These are phyloP conservation scores for Crotophaga sulcirostris DNA, from an alignment of 2,113 vertebrate genomes.

Conservation along the genomic window DNA sequence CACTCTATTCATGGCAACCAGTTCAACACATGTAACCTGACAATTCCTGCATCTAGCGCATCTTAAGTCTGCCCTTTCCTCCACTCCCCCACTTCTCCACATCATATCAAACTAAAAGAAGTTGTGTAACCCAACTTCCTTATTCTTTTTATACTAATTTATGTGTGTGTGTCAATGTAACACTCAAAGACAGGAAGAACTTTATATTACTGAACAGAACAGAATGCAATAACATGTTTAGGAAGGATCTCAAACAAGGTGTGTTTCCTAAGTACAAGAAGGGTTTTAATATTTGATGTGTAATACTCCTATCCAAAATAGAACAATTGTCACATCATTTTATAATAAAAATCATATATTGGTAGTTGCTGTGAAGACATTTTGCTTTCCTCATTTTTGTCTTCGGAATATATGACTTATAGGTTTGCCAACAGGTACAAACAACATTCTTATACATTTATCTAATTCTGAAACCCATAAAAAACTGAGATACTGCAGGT, in stretches of 20 bases:
- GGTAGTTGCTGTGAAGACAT: background rate
- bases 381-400: background rate
- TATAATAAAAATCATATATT: background rate
- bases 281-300: background rate
- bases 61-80: background rate
- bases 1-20: background rate
- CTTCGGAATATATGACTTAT: background rate
- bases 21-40: background rate
- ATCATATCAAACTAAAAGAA: background rate
- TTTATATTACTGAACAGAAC: background rate
- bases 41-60: background rate
- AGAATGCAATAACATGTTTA: background rate
- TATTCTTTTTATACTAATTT: background rate
- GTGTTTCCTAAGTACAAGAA: background rate
- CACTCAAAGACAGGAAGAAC: background rate
- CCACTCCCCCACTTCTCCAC: background rate
- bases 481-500: background rate
- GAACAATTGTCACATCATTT: background rate
- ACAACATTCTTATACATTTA: background rate
- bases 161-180: background rate
- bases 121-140: background rate
- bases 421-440: background rate
- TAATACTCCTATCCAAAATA: background rate
- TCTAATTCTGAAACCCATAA: background rate
- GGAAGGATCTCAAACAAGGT: background rate